Evolutionary conservation across 2,113 vertebrate species (phyloP).

Genomic region (Castor canadensis): DNA sequence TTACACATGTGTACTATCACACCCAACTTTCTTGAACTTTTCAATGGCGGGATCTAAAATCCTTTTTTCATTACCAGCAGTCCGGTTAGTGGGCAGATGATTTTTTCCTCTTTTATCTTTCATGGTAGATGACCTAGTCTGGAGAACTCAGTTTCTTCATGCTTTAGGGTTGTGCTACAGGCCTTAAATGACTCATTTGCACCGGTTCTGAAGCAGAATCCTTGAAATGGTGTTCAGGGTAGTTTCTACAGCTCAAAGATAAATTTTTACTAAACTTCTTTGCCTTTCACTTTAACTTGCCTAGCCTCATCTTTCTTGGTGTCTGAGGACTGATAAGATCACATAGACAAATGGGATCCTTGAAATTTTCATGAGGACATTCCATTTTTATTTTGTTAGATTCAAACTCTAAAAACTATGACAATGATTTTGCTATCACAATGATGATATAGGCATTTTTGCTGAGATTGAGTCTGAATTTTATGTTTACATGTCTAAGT

Average conservation of each 20-base stretch:
- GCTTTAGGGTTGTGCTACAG: background rate
- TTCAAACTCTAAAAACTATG: background rate
- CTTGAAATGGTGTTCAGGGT: background rate
- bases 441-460: background rate
- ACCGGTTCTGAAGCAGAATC: background rate
- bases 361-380: background rate
- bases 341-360: background rate
- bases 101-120: background rate
- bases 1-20: too few species aligned
- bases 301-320: background rate
- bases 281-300: background rate
- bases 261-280: background rate
- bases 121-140: background rate
- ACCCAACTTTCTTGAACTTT: background rate
- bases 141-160: background rate
- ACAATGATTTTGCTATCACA: background rate
- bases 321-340: background rate
- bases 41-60: background rate
- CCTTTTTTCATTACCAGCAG: background rate
- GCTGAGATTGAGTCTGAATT: background rate
- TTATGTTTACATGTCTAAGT: background rate
- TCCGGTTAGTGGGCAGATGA: background rate
- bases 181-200: background rate
- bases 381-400: conserved; percentile 5
- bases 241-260: background rate